Percentiles rank a stretch among this genome's conserved stretches.
These are phyloP conservation scores for Andrena dorsata DNA, from an alignment of 2,888 invertebrate genomes.

Conservation along the genomic window DNA sequence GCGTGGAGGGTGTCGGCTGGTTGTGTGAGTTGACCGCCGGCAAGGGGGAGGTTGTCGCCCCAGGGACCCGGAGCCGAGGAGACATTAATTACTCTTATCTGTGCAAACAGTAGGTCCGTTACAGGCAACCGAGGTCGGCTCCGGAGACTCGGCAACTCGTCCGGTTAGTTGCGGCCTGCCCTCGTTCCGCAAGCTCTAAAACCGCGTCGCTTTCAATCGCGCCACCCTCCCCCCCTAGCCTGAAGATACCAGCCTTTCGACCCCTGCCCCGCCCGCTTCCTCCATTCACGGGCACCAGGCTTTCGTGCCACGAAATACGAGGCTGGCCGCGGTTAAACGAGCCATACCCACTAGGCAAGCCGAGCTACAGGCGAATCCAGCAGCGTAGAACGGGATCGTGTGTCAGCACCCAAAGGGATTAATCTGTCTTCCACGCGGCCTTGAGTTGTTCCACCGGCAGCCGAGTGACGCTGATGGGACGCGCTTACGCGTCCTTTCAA, in stretches of 20 bases:
- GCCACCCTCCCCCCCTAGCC: conserved; percentile 54
- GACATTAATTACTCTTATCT: conserved; percentile 81
- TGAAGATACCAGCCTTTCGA: conserved; percentile 51
- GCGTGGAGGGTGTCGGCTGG: neutral
- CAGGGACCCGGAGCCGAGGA: conserved; percentile 62
- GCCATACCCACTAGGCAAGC: conserved; percentile 51
- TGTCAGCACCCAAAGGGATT: conserved; percentile 22
- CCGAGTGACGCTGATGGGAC: conserved; percentile 3
- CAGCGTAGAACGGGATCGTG: neutral
- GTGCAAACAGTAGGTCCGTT: conserved; percentile 79
- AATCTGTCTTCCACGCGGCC: conserved; percentile 2
- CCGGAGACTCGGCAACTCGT: conserved; percentile 64
- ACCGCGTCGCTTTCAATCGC: conserved; percentile 71
- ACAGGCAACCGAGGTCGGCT: conserved; percentile 64
- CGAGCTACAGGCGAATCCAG: conserved; percentile 3
- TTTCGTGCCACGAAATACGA: conserved; percentile 52
- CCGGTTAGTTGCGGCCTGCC: conserved; percentile 69
- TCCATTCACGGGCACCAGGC: conserved; percentile 45
- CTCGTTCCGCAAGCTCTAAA: conserved; percentile 72
- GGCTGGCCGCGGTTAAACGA: conserved; percentile 62
- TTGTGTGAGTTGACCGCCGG: conserved; percentile 15
- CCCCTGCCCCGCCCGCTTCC: conserved; percentile 13
- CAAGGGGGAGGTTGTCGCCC: conserved; percentile 39
- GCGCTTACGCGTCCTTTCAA: neutral
- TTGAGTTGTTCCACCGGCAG: neutral